Base-by-base conservation (phyloP, 2,797 vertebrate species). In the Phaenicophaeus curvirostris region DNA sequence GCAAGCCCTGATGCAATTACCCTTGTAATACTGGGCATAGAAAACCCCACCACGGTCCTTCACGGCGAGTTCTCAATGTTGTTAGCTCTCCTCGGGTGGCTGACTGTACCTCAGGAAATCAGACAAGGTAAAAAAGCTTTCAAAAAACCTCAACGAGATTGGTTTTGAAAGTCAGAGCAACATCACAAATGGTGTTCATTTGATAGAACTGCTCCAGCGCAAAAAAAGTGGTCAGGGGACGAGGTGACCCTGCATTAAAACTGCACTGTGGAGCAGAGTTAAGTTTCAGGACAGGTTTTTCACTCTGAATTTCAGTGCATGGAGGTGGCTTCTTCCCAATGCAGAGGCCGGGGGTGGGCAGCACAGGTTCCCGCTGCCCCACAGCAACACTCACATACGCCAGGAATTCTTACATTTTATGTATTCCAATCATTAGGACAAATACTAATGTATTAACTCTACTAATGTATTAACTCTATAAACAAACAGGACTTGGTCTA, bases 241-340 rank as follows among this genome's bases (percentile, higher is more conserved):
- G 25, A 55, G n/a, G 21, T 21, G 21, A 48, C 46, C 21, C 21
- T 23, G 21, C 21, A 23, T 48, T 11, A 48, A 48, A 41, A 19
- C 4, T 4, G 12, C 17, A 2, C 5, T 12, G 2, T 0, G 2
- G 55, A 20, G 37, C 42, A 21, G 35, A 51, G 67, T 12, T 5
- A 2, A 21, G 20, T 21, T 27, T 62, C 24, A 27, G 57, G 8
- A 23, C 14, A 25, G n/a, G 44, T 9, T 39, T 37, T 30, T 31
- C 54, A 7, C 35, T 46, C 4, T 33, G 2, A 0, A 0, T n/a
- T 25, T 4, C 37, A 16, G 71, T 0, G 42, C 35, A 5, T 6
- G 2, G 44, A 80, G 58, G 19, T 2, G 31, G 46, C 77, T 91
- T 67, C 51, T 48, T 41, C 18, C 31, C 46, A n/a, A 5, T 1